Base-by-base conservation (phyloP, 2,888 invertebrate genomes). In the Apotomis capreana region DNA sequence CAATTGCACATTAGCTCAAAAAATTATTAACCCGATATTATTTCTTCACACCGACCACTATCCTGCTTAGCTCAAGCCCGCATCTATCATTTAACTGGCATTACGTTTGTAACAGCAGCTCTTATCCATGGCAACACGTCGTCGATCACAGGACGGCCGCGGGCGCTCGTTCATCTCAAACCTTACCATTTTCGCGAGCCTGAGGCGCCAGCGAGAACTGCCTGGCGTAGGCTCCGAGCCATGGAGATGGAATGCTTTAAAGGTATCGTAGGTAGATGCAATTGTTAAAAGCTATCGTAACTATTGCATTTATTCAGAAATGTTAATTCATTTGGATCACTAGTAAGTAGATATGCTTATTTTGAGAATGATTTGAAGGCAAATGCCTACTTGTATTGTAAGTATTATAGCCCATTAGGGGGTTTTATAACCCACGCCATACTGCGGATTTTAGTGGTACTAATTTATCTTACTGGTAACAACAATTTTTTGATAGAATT, bases 101-200 rank as follows among this genome's bases (percentile, higher is more conserved):
- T 55, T 61, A 67, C 60, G 46, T 55, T 65, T 60, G 65, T 70
- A 70, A 54, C 67, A 49, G 55, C 65, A 64, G 65, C 61, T 6
- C 52, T 46, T 69, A 62, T 51, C 64, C n/a, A 60, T 55, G 49
- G 62, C 63, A 69, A 69, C 73, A 73, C 73, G 65, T 73, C 73
- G 54, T 67, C 73, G 70, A 67, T 70, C 70, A 46, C 44, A 4
- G 15, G 52, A 52, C 26, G 62, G 65, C 72, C 65, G 67, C 60
- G 5, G 52, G 68, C 65, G 40, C 73, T 69, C 65, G 55, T 73
- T 67, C 64, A 26, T 62, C 46, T 54, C 55, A 61, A 57, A 46
- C 61, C 69, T 64, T 70, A 63, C 54, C 68, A 70, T 74, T 74
- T 70, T 70, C 70, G 64, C 68, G 52, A 36, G 68, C 70, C 70